These are phyloP conservation scores for Aepyceros melampus DNA, from an alignment of 2,113 vertebrate species.

Conservation along the genomic window DNA sequence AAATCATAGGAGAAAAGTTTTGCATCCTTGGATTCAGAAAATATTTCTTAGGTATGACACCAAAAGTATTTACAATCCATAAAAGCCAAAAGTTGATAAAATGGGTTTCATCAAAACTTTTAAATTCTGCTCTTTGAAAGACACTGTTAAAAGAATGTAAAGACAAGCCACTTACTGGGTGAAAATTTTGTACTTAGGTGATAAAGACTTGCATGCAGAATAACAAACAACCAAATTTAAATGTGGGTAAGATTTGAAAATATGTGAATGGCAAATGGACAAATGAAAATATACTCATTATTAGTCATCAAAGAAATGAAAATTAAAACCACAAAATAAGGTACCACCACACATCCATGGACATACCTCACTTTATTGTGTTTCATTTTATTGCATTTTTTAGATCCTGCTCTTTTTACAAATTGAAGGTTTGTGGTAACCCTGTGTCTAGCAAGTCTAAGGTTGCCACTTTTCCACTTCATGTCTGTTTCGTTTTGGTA, in stretches of 20 bases:
- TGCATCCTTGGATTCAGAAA: background rate
- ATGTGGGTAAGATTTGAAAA: background rate
- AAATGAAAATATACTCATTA: background rate
- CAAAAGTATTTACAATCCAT: background rate
- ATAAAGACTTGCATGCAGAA: background rate
- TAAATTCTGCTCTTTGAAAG: background rate
- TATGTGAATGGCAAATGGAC: background rate
- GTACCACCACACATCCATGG: background rate
- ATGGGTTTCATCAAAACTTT: background rate
- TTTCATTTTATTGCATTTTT: background rate
- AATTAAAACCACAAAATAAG: background rate
- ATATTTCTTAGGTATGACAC: background rate
- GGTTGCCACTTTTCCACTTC: background rate
- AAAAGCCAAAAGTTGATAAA: background rate
- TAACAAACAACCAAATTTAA: background rate
- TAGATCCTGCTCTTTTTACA: background rate
- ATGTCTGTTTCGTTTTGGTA: background rate
- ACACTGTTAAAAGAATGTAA: background rate
- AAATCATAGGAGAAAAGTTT: background rate
- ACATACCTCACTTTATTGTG: background rate
- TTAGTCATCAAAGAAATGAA: background rate
- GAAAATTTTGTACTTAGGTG: background rate
- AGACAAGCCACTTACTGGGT: background rate
- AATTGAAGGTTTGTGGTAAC: background rate
- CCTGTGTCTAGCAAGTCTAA: background rate